Evolutionary conservation across 2,888 invertebrate genomes (phyloP).

Genomic region (Corythucha ciliata): DNA sequence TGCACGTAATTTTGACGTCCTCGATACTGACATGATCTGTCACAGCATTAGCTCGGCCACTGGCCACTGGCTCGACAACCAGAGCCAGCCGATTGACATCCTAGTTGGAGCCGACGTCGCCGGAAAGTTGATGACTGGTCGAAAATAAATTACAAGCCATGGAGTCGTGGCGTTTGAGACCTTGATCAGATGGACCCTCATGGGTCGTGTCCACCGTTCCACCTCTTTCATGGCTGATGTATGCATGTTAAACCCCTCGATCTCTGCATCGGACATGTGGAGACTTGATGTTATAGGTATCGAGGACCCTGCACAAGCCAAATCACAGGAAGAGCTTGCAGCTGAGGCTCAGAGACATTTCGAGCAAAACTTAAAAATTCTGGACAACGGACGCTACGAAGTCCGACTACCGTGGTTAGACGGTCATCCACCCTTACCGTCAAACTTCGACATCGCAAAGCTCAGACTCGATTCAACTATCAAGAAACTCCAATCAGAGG

Average conservation of each 20-base stretch:
- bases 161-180: slow-evolving; percentile 17
- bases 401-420: slow-evolving; percentile 38
- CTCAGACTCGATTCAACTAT: slow-evolving; percentile 22
- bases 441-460: slow-evolving; percentile 34
- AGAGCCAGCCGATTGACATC: slow-evolving; percentile 11
- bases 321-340: not conserved
- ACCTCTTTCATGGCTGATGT: not conserved
- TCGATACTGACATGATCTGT: slow-evolving; percentile 9
- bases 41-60: not conserved
- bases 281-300: slow-evolving; percentile 25
- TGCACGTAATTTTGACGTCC: slow-evolving; percentile 13
- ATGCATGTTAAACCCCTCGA: not conserved
- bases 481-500: slow-evolving; percentile 31
- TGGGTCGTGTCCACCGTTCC: not conserved
- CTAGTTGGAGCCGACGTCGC: slow-evolving; percentile 15
- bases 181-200: slow-evolving; percentile 10
- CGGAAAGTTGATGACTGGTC: slow-evolving; percentile 17
- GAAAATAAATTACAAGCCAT: not conserved
- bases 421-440: slow-evolving; percentile 36
- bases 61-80: not conserved
- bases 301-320: slow-evolving; percentile 17
- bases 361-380: slow-evolving; percentile 33
- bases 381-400: slow-evolving; percentile 37
- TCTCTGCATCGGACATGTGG: slow-evolving; percentile 22
- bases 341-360: slow-evolving; percentile 21